Percentiles rank a stretch among this genome's conserved stretches.
These are phyloP conservation scores for Drosophila diplacantha DNA, from an alignment of 2,888 invertebrate genomes.

Conservation along the genomic window DNA sequence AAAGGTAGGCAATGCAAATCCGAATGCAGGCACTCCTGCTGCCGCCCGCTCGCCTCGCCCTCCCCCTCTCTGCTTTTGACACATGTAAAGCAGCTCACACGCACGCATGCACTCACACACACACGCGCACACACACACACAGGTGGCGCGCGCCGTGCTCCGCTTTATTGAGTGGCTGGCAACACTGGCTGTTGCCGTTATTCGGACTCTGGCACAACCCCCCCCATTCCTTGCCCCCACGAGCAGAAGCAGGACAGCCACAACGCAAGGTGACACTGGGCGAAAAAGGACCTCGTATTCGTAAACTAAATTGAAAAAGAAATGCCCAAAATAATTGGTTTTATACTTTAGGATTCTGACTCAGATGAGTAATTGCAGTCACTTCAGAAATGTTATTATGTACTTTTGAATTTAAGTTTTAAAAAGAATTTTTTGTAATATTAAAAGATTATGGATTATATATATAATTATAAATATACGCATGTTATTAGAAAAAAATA, in stretches of 20 bases:
- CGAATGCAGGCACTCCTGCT: slow-evolving; percentile 46
- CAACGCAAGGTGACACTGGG: slow-evolving; percentile 2
- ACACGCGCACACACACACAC: too few species aligned
- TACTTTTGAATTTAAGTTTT: neutral
- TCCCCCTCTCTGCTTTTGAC: slow-evolving; percentile 44
- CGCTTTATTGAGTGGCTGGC: slow-evolving; percentile 34
- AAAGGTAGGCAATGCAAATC: slow-evolving; percentile 66
- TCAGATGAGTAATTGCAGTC: too few species aligned
- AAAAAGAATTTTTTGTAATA: neutral
- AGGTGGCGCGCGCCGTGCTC: neutral
- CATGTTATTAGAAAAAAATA: too few species aligned
- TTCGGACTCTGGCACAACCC: neutral
- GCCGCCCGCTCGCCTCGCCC: neutral
- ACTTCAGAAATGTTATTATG: neutral
- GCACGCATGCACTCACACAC: neutral
- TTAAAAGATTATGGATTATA: too few species aligned
- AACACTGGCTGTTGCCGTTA: slow-evolving; percentile 11
- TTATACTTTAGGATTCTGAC: too few species aligned
- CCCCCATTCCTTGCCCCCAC: neutral
- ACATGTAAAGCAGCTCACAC: slow-evolving; percentile 57
- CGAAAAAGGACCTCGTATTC: neutral
- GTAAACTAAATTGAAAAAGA: neutral
- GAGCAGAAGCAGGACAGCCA: neutral
- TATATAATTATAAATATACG: neutral
- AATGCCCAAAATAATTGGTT: neutral